phyloP scores from a whole-genome alignment of 2,797 vertebrate genomes.

The Lacerta agilis region DNA sequence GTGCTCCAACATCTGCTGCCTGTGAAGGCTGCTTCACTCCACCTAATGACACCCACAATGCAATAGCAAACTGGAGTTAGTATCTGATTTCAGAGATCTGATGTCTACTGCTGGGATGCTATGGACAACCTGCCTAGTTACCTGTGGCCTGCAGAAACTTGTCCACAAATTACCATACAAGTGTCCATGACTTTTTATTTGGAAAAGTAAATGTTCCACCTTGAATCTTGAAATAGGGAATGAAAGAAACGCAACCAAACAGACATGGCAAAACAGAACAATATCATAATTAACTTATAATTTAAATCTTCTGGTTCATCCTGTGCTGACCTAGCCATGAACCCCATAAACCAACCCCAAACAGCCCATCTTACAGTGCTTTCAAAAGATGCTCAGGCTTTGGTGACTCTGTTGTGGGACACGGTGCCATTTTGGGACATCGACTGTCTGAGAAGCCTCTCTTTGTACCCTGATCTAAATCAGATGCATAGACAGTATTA shows the following conservation, averaged over 20 bases:
- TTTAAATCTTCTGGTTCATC: background rate
- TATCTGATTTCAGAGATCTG: background rate
- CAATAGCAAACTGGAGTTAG: background rate
- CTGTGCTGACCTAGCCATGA: background rate
- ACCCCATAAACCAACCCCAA: background rate
- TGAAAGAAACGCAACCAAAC: background rate
- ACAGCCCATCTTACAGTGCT: background rate
- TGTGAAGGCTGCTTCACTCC: too few relatives aligned
- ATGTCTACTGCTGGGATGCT: background rate
- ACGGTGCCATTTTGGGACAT: background rate
- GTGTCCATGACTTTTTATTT: background rate
- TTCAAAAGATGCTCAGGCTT: background rate
- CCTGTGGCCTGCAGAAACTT: background rate
- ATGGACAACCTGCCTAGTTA: background rate
- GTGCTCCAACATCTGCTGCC: background rate
- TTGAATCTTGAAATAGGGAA: background rate
- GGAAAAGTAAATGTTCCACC: background rate
- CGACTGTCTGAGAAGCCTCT: background rate
- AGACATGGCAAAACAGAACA: background rate
- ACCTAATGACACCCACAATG: background rate
- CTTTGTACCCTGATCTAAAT: background rate
- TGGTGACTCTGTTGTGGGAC: background rate
- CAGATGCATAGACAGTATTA: background rate
- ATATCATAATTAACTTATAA: background rate
- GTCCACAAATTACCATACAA: background rate